Percentiles rank a stretch among this genome's conserved stretches.
phyloP scores from a whole-genome alignment of 2,113 vertebrate species.

The Archocentrus centrarchus region DNA sequence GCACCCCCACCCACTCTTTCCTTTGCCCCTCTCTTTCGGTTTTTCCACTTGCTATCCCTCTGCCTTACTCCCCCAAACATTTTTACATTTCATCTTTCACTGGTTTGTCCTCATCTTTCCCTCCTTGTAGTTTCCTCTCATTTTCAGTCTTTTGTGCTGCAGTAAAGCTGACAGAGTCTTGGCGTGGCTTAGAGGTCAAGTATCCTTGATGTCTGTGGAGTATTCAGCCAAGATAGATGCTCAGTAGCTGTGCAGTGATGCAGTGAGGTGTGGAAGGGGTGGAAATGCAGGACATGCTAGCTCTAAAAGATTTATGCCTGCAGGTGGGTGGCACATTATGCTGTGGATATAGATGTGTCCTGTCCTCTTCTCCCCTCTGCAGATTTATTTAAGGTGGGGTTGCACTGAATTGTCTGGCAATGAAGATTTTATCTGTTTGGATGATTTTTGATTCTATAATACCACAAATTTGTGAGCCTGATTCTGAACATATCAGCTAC shows the following conservation, averaged over 20 bases:
- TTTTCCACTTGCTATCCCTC: slow-evolving; percentile 42
- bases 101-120: slow-evolving; percentile 22
- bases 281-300: slow-evolving; percentile 69
- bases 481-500: neutral
- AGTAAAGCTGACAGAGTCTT: slow-evolving; percentile 65
- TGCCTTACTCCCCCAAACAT: slow-evolving; percentile 52
- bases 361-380: slow-evolving; percentile 45
- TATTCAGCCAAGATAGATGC: slow-evolving; percentile 67
- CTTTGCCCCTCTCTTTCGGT: slow-evolving; percentile 42
- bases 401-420: neutral
- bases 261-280: slow-evolving; percentile 74
- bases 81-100: slow-evolving; percentile 43
- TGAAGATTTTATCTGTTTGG: slow-evolving; percentile 1
- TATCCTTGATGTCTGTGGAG: slow-evolving; percentile 70
- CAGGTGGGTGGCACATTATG: slow-evolving; percentile 60
- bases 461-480: neutral
- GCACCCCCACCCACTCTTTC: slow-evolving; percentile 63
- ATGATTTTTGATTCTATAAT: neutral
- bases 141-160: slow-evolving; percentile 52
- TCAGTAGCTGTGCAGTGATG: slow-evolving; percentile 68
- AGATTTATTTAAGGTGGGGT: slow-evolving; percentile 37
- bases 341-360: slow-evolving; percentile 55
- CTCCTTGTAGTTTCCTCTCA: slow-evolving; percentile 18
- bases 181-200: slow-evolving; percentile 80
- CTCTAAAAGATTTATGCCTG: slow-evolving; percentile 78